Base-by-base conservation (phyloP, 2,888 invertebrate species). In the Leucoptera coffeella region DNA sequence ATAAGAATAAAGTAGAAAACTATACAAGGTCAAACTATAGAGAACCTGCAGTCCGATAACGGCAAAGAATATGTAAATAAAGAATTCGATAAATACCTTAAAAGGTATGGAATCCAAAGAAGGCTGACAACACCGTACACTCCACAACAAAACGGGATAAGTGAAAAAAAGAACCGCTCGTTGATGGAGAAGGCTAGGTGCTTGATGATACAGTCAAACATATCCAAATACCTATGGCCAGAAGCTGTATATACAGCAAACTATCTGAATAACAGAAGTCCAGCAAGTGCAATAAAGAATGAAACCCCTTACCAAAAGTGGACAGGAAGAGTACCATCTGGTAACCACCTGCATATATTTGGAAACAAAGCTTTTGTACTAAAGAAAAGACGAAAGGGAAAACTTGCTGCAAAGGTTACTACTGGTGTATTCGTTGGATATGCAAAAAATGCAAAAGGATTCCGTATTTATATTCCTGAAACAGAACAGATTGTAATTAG, bases 161-260 rank as follows among this genome's bases (percentile, higher is more conserved):
- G 12, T 2, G 29, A 29, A 23, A 11, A 30, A 3, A 32, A 30
- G 21, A 32, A 32, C 19, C 5, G 30, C 20, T 19, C 27, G 2
- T 14, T 32, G 4, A 8, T 30, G 8, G 27, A 32, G 4, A 32
- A 28, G 19, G 29, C 30, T 4, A 22, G 30, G 22, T 15, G 23
- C 19, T n/a, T 32, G 21, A 5, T 32, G 22, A n/a, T 27, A 9
- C 25, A 29, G 9, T 17, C 23, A 9, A 27, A 30, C 9, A 11
- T 22, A 9, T 25, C 30, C n/a, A 7, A 10, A 23, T 11, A 17
- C n/a, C 20, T 29, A 4, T 32, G 32, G 32, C 30, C 24, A 10
- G 32, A 32, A 23, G 31, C 31, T 9, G 13, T 30, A 9, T 4
- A 8, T 4, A 33, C 34, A 4, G 32, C 34, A 2, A 29, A 23